phyloP scores from a whole-genome alignment of 2,797 vertebrate genomes.

The Sandelia bainsii region DNA sequence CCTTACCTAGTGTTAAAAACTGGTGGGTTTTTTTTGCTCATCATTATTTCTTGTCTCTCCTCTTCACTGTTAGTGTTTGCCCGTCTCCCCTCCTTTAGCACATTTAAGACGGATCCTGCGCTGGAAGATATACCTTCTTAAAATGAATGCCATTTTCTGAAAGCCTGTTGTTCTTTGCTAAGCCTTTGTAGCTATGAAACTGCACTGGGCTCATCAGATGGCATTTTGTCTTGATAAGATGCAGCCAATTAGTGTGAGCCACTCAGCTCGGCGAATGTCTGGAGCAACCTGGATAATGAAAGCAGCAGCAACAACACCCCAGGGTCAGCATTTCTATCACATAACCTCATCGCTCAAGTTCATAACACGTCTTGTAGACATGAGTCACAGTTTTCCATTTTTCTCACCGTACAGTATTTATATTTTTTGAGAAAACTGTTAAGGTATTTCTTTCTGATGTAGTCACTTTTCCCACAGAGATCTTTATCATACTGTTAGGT shows the following conservation, averaged over 20 bases:
- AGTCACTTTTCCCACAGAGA: background rate
- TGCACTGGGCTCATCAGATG: constrained; percentile 37
- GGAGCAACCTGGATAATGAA: constrained; percentile 36
- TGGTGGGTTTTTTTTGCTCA: background rate
- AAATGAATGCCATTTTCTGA: constrained; percentile 31
- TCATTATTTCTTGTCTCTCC: constrained; percentile 25
- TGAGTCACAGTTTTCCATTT: constrained; percentile 10
- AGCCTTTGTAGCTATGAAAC: constrained; percentile 13
- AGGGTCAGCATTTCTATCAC: constrained; percentile 31
- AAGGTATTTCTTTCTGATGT: background rate
- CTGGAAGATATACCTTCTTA: constrained; percentile 5
- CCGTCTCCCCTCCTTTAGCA: constrained; percentile 3
- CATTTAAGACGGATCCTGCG: constrained; percentile 15
- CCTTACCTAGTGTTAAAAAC: too few species aligned
- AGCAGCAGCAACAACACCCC: constrained; percentile 23
- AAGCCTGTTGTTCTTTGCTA: background rate
- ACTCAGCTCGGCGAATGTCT: constrained; percentile 39
- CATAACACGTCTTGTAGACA: constrained; percentile 2
- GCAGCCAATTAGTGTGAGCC: constrained; percentile 63
- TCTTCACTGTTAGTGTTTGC: constrained; percentile 7
- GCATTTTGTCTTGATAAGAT: constrained; percentile 57
- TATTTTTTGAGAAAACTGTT: constrained; percentile 23
- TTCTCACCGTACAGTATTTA: constrained; percentile 5
- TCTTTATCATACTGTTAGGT: constrained; percentile 31
- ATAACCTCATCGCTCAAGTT: constrained; percentile 33